Conservation (phyloP, 2,888 invertebrate genomes). For the Tribolium freemani region DNA sequence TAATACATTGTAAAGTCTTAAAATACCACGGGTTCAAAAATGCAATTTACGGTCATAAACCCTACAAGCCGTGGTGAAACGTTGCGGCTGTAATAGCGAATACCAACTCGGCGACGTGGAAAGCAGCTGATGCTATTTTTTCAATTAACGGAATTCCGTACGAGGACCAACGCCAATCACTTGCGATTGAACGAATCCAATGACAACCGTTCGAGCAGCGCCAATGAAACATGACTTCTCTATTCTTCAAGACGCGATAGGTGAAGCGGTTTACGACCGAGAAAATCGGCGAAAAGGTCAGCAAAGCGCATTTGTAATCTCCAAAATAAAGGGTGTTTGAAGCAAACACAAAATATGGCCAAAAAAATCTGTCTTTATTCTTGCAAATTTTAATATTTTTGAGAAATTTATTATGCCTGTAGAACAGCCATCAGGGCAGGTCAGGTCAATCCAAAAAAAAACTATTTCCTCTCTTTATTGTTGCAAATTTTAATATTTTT, state of each 20-base stretch:
- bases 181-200: constrained; percentile 44
- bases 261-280: constrained; percentile 11
- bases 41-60: constrained; percentile 48
- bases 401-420: too few species aligned
- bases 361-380: too few species aligned
- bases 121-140: constrained; percentile 49
- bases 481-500: too few species aligned
- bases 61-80: constrained; percentile 33
- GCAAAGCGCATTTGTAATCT: too few species aligned
- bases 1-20: constrained; percentile 46
- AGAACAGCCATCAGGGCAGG: too few species aligned
- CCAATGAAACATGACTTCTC: constrained; percentile 41
- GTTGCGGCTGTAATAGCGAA: constrained; percentile 41
- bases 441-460: too few species aligned
- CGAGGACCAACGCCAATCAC: constrained; percentile 47
- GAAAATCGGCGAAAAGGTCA: constrained; percentile 9
- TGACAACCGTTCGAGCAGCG: constrained; percentile 29
- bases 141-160: constrained; percentile 51
- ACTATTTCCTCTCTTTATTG: too few species aligned
- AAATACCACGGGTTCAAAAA: constrained; percentile 47
- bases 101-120: constrained; percentile 45
- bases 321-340: too few species aligned
- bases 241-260: constrained; percentile 23
- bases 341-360: too few species aligned
- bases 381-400: too few species aligned